Base-by-base conservation (phyloP, 2,888 invertebrate species). In the Apotomis capreana region DNA sequence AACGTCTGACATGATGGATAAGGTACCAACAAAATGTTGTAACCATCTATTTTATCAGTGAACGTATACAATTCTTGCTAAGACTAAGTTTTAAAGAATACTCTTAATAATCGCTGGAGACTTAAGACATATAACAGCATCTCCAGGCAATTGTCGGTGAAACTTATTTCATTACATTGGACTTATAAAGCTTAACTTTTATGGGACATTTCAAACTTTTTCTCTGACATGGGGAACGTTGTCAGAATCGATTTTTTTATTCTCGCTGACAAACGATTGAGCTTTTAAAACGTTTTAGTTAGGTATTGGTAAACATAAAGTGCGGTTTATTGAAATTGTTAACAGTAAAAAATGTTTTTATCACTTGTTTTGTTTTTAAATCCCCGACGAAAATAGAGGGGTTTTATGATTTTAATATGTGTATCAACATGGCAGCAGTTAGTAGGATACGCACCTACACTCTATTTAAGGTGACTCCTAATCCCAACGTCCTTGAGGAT, bases 141-240 rank as follows among this genome's bases (percentile, higher is more conserved):
- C 63, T 74, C 74, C 67, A 57, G 71, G 74, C 77, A 76, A 77
- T 77, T 72, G 74, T 73, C 80, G 79, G 78, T 77, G 70, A 83
- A 87, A 87, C 86, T 87, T 87, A 86, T 87, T 87, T 87, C 86
- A 87, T 87, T 87, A 85, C 78, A 80, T 77, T 78, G 70, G 83
- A 83, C 84, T 87, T 86, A 84, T 63, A 62, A 72, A 72, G 49
- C 65, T 69, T 46, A 76, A 81, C 77, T 76, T 77, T 78, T 80
- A 79, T 80, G 78, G 73, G 78, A 78, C 80, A 78, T 77, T 68
- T 46, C 68, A 63, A 72, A 72, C 62, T 72, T 72, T 71, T 44
- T 57, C 49, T 63, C 72, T 63, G 68, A 68, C 72, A 72, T 59
- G 59, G 58, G 68, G 13, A 51, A 68, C 62, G 68, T 67, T 71